Evolutionary conservation across 1,140 invertebrate species (phyloP).

Genomic region (Campoletis sonorensis): DNA sequence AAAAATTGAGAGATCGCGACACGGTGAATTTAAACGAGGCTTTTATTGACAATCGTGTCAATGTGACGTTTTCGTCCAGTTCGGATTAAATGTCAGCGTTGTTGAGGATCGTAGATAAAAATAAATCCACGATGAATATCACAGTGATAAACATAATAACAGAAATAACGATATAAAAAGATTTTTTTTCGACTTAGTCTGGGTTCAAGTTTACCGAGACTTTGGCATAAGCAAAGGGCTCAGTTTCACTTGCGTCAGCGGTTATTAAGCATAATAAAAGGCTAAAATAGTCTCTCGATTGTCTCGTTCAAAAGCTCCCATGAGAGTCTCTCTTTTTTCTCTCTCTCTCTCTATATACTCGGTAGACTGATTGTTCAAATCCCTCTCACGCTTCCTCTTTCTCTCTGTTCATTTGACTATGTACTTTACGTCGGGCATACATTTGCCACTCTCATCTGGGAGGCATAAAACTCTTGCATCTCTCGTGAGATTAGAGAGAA

Average conservation of each 20-base stretch:
- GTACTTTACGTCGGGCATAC: background rate
- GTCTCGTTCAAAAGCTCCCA: slow-evolving; percentile 33
- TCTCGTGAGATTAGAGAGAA: background rate
- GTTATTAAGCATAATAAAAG: slow-evolving; percentile 37
- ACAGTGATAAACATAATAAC: too few species aligned
- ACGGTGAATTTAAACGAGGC: too few species aligned
- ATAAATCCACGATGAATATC: too few species aligned
- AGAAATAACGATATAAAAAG: too few species aligned
- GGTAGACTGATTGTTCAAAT: slow-evolving; percentile 30
- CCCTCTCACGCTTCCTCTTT: slow-evolving; percentile 19
- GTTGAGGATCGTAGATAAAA: too few species aligned
- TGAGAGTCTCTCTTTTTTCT: background rate
- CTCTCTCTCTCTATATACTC: background rate
- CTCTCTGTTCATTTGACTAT: slow-evolving; percentile 17
- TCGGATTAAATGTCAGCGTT: too few species aligned
- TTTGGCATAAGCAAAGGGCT: background rate
- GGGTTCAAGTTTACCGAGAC: too few species aligned
- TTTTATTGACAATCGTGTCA: too few species aligned
- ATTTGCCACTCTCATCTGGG: background rate
- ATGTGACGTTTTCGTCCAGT: too few species aligned
- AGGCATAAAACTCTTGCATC: background rate
- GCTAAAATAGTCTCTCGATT: slow-evolving; percentile 18
- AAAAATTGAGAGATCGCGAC: too few species aligned
- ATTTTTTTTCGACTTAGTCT: too few species aligned
- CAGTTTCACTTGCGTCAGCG: background rate